Evolutionary conservation across 2,113 vertebrate species (phyloP).

Genomic region (Phoenicopterus ruber): DNA sequence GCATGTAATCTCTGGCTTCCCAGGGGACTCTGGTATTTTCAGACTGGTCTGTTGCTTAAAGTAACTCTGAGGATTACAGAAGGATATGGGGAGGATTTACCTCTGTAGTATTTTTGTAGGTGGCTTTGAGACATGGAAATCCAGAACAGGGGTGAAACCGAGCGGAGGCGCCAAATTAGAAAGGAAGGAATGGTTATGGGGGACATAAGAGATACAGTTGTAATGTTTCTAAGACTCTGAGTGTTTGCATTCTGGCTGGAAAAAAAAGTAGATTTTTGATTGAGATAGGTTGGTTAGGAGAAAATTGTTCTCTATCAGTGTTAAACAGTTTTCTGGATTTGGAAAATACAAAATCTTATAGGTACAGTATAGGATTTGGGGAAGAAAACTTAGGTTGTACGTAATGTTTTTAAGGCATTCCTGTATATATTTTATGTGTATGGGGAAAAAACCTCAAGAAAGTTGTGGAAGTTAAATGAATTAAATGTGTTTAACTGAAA

Average conservation of each 20-base stretch:
- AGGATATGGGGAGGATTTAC: slow-evolving; percentile 26
- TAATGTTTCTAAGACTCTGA: neutral
- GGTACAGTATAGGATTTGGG: neutral
- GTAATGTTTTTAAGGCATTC: neutral
- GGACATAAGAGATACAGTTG: neutral
- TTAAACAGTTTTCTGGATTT: neutral
- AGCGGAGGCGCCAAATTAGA: neutral
- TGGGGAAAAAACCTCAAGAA: neutral
- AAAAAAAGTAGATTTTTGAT: neutral
- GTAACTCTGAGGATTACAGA: slow-evolving; percentile 5
- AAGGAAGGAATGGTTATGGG: neutral
- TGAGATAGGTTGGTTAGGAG: neutral
- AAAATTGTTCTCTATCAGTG: neutral
- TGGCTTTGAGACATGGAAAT: neutral
- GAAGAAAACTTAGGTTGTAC: neutral
- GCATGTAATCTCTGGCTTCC: neutral
- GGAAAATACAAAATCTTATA: neutral
- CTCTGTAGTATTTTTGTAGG: slow-evolving; percentile 21
- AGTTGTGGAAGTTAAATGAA: neutral
- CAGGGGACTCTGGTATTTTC: slow-evolving; percentile 19
- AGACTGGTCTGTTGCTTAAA: slow-evolving; percentile 27
- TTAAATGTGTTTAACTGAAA: neutral
- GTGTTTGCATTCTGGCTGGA: neutral
- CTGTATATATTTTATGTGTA: neutral
- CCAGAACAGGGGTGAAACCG: neutral